Evolutionary conservation across 1,140 invertebrate species (phyloP).

Genomic region (Macrostomum lignano): DNA sequence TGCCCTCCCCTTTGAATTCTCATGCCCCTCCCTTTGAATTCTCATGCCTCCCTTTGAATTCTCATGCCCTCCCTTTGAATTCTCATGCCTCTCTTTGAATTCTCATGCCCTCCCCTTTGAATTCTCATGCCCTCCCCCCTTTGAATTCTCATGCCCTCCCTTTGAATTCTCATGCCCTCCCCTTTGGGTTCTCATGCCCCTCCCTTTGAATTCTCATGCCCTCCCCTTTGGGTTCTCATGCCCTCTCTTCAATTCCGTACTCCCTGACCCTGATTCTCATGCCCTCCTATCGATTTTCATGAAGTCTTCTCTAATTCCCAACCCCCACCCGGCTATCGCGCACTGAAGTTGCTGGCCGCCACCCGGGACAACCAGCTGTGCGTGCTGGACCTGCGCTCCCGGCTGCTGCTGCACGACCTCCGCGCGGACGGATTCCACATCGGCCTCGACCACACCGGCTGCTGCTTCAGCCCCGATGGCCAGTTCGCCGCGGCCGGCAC

Average conservation of each 20-base stretch:
- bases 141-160: too few relatives aligned
- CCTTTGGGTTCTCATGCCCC: conserved; percentile 68
- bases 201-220: conserved; percentile 10
- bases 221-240: background rate
- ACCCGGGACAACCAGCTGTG: conserved; percentile 74
- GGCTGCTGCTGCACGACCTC: conserved; percentile 33
- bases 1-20: too few relatives aligned
- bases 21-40: too few relatives aligned
- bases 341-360: conserved; percentile 46
- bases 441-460: conserved; percentile 66
- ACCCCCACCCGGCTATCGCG: too few relatives aligned
- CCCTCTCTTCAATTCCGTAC: conserved; percentile 1
- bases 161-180: too few relatives aligned
- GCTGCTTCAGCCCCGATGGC: conserved; percentile 45
- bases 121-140: too few relatives aligned
- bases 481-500: conserved; percentile 61
- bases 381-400: conserved; percentile 68
- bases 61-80: too few relatives aligned
- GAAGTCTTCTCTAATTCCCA: too few relatives aligned
- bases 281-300: conserved; percentile 8
- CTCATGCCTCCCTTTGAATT: too few relatives aligned
- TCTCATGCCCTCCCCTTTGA: too few relatives aligned
- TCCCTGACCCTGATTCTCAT: background rate
- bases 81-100: too few relatives aligned
- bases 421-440: conserved; percentile 77